These are phyloP conservation scores for Pipa parva DNA, from an alignment of 2,113 vertebrate species.

Conservation along the genomic window DNA sequence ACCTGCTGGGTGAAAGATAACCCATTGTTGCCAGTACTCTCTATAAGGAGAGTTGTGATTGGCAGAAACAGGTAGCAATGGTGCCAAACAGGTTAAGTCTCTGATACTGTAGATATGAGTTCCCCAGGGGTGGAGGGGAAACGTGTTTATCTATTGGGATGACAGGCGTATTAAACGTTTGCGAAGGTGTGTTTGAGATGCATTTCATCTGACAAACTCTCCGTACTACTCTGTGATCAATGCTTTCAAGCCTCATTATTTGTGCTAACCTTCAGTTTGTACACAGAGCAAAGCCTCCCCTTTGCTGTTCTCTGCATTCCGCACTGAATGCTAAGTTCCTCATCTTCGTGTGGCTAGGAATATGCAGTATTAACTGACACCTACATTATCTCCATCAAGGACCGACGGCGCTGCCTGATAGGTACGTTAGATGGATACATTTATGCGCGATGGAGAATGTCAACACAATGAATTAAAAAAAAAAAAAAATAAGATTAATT, in stretches of 20 bases:
- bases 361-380: not conserved
- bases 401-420: not conserved
- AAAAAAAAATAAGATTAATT: not conserved
- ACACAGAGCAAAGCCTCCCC: constrained; percentile 24
- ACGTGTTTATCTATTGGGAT: constrained; percentile 30
- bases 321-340: constrained; percentile 16
- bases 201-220: constrained; percentile 41
- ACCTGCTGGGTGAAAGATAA: not conserved
- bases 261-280: constrained; percentile 39
- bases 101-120: not conserved
- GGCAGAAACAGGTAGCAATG: not conserved
- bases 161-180: constrained; percentile 36
- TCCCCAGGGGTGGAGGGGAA: constrained; percentile 7
- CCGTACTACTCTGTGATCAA: constrained; percentile 35
- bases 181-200: constrained; percentile 37
- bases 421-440: not conserved
- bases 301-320: constrained; percentile 3
- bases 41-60: not conserved
- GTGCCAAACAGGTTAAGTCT: constrained; percentile 6
- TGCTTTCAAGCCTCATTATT: constrained; percentile 44
- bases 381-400: not conserved
- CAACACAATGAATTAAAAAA: not conserved
- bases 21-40: not conserved
- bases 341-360: not conserved
- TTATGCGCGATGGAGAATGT: not conserved